Conservation (phyloP, 2,113 vertebrate genomes). For the Calypte anna region DNA sequence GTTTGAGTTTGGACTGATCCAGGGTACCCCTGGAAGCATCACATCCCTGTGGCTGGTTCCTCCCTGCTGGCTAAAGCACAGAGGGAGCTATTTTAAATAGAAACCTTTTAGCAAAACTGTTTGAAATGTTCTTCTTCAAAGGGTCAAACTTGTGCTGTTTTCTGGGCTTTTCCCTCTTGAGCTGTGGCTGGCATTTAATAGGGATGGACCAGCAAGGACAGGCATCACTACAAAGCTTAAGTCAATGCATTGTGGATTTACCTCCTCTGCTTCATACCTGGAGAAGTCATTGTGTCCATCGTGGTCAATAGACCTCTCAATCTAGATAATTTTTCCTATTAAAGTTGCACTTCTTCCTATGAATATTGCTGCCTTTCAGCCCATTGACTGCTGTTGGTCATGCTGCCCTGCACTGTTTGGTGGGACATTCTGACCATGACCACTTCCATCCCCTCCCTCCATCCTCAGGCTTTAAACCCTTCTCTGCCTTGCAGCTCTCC, state of each 20-base stretch:
- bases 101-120: neutral
- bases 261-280: neutral
- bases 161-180: neutral
- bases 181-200: neutral
- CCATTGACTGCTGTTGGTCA: neutral
- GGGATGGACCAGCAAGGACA: neutral
- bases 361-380: neutral
- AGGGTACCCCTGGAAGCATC: neutral
- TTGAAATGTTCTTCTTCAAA: neutral
- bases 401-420: neutral
- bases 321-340: neutral
- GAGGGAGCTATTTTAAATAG: neutral
- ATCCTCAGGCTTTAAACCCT: neutral
- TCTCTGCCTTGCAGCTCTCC: neutral
- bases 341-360: neutral
- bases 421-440: neutral
- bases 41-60: neutral
- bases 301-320: neutral
- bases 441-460: neutral
- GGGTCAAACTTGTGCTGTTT: neutral
- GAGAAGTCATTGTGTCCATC: neutral
- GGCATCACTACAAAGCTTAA: neutral
- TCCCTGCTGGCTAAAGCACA: neutral
- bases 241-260: neutral
- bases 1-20: neutral